Evolutionary conservation across 2,113 vertebrate genomes (phyloP).

Genomic region (Cromileptes altivelis): DNA sequence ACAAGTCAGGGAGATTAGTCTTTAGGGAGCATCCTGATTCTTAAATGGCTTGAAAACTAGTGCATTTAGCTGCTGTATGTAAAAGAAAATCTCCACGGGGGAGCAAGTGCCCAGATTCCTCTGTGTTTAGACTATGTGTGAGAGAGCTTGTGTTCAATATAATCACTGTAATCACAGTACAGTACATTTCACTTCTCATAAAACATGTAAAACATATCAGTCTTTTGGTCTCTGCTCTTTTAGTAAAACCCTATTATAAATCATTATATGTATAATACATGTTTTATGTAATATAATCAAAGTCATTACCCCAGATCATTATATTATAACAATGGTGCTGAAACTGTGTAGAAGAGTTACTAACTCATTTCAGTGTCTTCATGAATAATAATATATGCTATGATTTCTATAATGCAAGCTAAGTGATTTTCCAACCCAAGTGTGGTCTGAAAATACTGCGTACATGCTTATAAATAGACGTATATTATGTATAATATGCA

Average conservation of each 20-base stretch:
- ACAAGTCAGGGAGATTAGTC: too few species aligned
- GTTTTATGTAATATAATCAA: background rate
- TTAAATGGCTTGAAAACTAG: too few species aligned
- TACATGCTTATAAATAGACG: background rate
- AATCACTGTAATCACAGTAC: too few species aligned
- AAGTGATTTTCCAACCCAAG: background rate
- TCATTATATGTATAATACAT: background rate
- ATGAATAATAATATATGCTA: conserved; percentile 3
- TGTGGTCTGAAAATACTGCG: background rate
- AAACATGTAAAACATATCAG: background rate
- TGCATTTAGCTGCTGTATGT: too few species aligned
- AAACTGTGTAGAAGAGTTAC: background rate
- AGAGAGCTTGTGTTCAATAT: too few species aligned
- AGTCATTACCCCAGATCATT: conserved; percentile 1
- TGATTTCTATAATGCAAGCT: conserved; percentile 2
- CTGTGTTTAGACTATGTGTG: too few species aligned
- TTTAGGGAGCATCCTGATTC: too few species aligned
- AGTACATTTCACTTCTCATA: background rate
- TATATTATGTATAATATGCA: background rate
- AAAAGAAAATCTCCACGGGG: too few species aligned
- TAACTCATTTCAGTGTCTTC: background rate
- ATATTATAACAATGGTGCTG: background rate
- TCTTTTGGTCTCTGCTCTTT: background rate
- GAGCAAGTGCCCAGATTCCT: too few species aligned
- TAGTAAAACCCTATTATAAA: background rate